Base-by-base conservation (phyloP, 2,797 vertebrate genomes). In the Danio choprae region DNA sequence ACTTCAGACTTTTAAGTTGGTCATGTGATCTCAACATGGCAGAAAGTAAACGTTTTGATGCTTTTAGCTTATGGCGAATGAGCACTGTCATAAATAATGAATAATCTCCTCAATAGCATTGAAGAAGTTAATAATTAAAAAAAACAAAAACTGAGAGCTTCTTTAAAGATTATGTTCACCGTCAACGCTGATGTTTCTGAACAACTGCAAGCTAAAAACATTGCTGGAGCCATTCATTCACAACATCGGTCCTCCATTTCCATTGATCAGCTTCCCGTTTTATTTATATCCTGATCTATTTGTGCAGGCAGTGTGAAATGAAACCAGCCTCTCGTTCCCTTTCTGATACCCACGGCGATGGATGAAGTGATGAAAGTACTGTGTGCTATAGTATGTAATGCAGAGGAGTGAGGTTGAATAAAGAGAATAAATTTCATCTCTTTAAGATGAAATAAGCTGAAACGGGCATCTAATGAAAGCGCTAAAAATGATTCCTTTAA, bases 241-340 rank as follows among this genome's bases (percentile, higher is more conserved):
- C 29, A 69, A 80, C 76, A 63, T 44, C 59, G 9, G 59, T 62
- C 60, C 16, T 40, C 38, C 16, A 71, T 74, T 85, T 81, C 64
- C 74, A 85, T 82, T 81, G 80, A 74, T 81, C 79, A 65, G 46
- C 48, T 82, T 79, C 78, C 77, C 22, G 20, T 41, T 36, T 75
- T 74, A 58, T 68, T 84, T 81, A 43, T 46, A 55, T 74, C 70
- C 13, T 29, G 74, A 41, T 86, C 83, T 77, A 58, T 78, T 82
- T 79, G 70, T 87, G 75, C 81, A 85, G 78, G 44, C 59, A 74
- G 77, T 84, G 81, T 88, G 87, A 87, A 84, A 86, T 85, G 74
- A 72, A 80, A 82, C 83, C 80, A 80, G 65, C 81, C 74, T 58
- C 53, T 64, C 51, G 3, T 40, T 41, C 64, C 72, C 38, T 56